Base-by-base conservation (phyloP, 2,113 vertebrate species). In the Cebus imitator region DNA sequence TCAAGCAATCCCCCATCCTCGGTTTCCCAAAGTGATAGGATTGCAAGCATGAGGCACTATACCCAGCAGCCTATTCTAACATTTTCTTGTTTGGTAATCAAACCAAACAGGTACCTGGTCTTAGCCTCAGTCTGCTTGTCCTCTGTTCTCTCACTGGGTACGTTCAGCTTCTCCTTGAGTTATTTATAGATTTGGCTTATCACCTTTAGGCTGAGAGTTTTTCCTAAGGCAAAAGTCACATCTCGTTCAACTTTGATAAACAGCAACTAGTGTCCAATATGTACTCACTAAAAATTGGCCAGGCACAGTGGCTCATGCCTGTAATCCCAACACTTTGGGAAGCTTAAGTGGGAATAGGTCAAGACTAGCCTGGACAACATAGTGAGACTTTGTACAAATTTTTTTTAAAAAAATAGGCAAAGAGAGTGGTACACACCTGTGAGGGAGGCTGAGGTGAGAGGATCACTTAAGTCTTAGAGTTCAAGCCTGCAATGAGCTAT, bases 211-310 rank as follows among this genome's bases (percentile, higher is more conserved):
- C 27, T 85, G 32, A 95, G 73, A 64, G n/a, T 55, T 70, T 45
- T 50, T 76, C 50, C 76, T 64, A 87, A 80, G 48, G 40, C 58
- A 92, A 75, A 94, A 93, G 89, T n/a, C 12, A 87, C 4, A 72
- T 72, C 48, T 70, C 75, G 58, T 81, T 89, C 52, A 89, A 32
- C 32, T 93, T 94, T 86, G 87, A 94, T 72, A 55, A 93, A 93
- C 30, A 68, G 50, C 37, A 95, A 64, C 58, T 8, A 57, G 73
- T 45, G 78, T 27, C 45, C 79, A 93, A 87, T 35, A 87, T 45
- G 58, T 73, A 50, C 13, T 92, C 86, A 93, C 84, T 87, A 96
- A 95, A 94, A 95, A 61, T 86, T 88, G 92, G 32, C 32, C 66
- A 8, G 66, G 32, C 66, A 17, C 66, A 35, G 66, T 35, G 66